Evolutionary conservation across 2,113 vertebrate species (phyloP).

Genomic region (Castor canadensis): DNA sequence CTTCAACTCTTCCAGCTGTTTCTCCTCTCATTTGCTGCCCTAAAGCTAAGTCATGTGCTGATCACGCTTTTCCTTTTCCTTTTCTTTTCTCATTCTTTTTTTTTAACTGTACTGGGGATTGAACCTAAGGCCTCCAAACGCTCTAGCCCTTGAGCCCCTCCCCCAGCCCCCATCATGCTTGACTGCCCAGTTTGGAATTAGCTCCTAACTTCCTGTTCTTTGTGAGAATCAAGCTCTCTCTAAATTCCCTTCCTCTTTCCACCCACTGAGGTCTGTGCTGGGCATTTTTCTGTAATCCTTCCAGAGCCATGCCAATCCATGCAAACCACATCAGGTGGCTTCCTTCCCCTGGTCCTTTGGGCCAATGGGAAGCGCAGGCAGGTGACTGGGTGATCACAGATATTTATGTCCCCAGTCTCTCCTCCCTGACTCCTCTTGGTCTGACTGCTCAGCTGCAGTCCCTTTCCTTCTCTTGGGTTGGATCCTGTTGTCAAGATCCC

Average conservation of each 20-base stretch:
- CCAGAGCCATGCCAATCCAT: background rate
- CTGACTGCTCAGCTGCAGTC: background rate
- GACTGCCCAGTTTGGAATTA: conserved; percentile 1
- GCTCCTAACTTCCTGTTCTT: background rate
- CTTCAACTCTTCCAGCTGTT: background rate
- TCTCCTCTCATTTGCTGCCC: background rate
- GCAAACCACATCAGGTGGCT: background rate
- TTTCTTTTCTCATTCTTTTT: no score
- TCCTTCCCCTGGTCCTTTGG: background rate
- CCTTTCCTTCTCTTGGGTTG: background rate
- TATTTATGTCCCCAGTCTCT: background rate
- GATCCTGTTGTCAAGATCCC: background rate
- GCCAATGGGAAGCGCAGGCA: background rate
- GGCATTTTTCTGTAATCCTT: background rate
- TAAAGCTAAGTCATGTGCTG: background rate
- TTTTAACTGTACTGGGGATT: no score
- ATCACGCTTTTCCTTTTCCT: background rate
- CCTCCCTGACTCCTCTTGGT: background rate
- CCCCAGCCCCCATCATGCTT: no score
- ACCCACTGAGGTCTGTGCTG: background rate
- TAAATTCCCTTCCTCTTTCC: background rate
- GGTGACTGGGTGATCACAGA: background rate
- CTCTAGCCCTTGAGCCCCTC: no score
- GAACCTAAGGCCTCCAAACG: no score
- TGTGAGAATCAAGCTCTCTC: background rate